Conservation (phyloP, 2,113 vertebrate species). For the Anolis sagrei region DNA sequence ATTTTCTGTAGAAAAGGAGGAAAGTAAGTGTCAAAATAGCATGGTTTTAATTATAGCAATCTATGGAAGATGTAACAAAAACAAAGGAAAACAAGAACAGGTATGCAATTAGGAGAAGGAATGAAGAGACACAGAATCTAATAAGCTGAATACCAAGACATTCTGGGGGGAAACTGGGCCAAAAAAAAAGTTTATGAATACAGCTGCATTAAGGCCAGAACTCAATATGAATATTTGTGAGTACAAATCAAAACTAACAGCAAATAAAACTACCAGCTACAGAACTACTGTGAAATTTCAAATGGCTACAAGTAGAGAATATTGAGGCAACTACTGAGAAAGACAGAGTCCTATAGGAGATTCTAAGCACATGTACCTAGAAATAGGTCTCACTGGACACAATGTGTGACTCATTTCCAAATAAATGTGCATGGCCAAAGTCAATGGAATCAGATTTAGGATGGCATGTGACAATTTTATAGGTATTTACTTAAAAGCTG, state of each 20-base stretch:
- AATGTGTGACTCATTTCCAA: not conserved
- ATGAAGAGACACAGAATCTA: not conserved
- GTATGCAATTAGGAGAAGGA: not conserved
- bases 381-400: not conserved
- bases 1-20: not conserved
- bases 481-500: not conserved
- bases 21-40: not conserved
- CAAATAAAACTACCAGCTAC: not conserved
- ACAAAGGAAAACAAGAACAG: not conserved
- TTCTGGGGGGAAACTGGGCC: not conserved
- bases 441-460: not conserved
- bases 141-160: not conserved
- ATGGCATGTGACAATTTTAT: not conserved
- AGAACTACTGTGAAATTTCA: not conserved
- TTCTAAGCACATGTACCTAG: not conserved
- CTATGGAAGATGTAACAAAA: not conserved
- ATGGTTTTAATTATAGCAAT: not conserved
- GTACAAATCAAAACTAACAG: not conserved
- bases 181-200: not conserved
- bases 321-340: not conserved
- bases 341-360: not conserved
- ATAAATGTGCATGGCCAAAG: not conserved
- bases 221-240: not conserved
- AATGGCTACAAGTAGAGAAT: not conserved
- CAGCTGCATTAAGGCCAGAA: not conserved